Conservation (phyloP, 2,888 invertebrate species). For the Drosophila siamana region DNA sequence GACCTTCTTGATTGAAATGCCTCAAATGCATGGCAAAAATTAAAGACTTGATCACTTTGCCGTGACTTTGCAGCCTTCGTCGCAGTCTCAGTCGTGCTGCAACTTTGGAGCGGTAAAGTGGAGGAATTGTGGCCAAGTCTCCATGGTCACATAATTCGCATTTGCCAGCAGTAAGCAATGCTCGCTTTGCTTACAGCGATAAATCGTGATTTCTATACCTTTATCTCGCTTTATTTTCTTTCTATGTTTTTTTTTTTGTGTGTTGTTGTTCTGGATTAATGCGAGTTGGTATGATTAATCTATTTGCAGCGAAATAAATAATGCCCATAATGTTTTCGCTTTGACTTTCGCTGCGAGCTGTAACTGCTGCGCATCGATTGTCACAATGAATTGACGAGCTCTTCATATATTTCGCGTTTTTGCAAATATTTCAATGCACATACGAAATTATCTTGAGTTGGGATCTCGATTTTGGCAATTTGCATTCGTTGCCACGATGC, state of each 20-base stretch:
- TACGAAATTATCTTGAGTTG: slow-evolving; percentile 8
- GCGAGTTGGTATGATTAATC: slow-evolving; percentile 1
- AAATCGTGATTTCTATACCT: slow-evolving; percentile 7
- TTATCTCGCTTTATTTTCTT: neutral
- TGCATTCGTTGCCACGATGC: slow-evolving; percentile 33
- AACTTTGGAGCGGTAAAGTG: neutral
- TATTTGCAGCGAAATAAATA: slow-evolving; percentile 1
- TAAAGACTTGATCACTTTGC: too few relatives aligned
- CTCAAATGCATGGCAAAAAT: too few relatives aligned
- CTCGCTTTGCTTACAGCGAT: slow-evolving; percentile 1
- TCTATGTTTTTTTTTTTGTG: neutral
- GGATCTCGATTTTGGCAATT: slow-evolving; percentile 36
- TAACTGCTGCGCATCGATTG: neutral
- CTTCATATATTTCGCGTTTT: neutral
- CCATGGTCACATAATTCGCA: slow-evolving; percentile 15
- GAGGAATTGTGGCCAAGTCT: neutral
- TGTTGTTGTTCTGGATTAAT: slow-evolving; percentile 1
- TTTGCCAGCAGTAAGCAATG: neutral
- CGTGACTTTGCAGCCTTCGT: neutral
- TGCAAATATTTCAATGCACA: slow-evolving; percentile 8
- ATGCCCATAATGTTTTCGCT: neutral
- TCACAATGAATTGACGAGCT: neutral
- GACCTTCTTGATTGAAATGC: too few relatives aligned
- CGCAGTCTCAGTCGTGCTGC: too few relatives aligned
- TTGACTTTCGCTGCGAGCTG: too few relatives aligned